Percentiles rank a stretch among this genome's conserved stretches.
These are phyloP conservation scores for human DNA, from an alignment of 2,113 vertebrate species.

Conservation along the genomic window GRCh38 chr17:48456001-48456500, in stretches of 20 bases:
- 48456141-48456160: conserved; percentile 32
- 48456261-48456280: not conserved
- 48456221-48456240: not conserved
- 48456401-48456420: not conserved
- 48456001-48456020: not conserved
- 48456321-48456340: not conserved
- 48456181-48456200: not conserved
- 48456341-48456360: not conserved
- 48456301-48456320: not conserved
- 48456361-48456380: not conserved
- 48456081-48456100: conserved; percentile 63
- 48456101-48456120: conserved; percentile 53
- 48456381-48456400: not conserved
- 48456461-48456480: not conserved
- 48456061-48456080: conserved; percentile 58
- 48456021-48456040: conserved; percentile 57
- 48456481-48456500: not conserved
- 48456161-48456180: not conserved
- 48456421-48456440: not conserved
- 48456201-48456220: not conserved
- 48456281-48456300: not conserved
- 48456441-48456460: not conserved
- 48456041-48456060: conserved; percentile 72
- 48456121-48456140: conserved; percentile 47
- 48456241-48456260: not conserved